Percentiles rank a stretch among this genome's conserved stretches.
Evolutionary conservation across 2,888 invertebrate species (phyloP).

Genomic region (Acrobasis consociella): DNA sequence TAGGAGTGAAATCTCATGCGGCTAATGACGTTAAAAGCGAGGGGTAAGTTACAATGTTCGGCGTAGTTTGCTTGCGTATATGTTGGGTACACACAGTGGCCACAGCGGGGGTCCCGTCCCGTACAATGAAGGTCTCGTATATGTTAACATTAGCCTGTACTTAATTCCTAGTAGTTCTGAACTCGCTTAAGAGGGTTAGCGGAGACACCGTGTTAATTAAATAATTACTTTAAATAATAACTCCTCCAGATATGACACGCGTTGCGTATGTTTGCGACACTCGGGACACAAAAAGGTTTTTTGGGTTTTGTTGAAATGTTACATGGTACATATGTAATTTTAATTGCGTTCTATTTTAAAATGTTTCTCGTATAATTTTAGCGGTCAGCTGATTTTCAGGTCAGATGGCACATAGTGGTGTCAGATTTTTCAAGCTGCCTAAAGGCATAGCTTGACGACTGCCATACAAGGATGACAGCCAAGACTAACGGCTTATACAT

Average conservation of each 20-base stretch:
- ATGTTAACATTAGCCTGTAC: constrained; percentile 79
- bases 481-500: too few relatives aligned
- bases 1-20: constrained; percentile 77
- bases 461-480: too few relatives aligned
- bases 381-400: too few relatives aligned
- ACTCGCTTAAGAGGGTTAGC: constrained; percentile 79
- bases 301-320: not conserved
- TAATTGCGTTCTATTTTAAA: too few relatives aligned
- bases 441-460: too few relatives aligned
- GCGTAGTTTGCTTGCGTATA: constrained; percentile 78
- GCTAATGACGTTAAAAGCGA: constrained; percentile 79
- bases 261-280: not conserved
- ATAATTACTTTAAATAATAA: constrained; percentile 82
- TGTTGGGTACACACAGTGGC: constrained; percentile 48
- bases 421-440: too few relatives aligned
- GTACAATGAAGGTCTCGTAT: constrained; percentile 75
- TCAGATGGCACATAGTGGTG: too few relatives aligned
- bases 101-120: constrained; percentile 65
- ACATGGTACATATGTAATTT: too few relatives aligned
- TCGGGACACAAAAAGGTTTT: not conserved
- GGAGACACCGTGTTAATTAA: constrained; percentile 79
- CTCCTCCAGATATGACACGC: constrained; percentile 42
- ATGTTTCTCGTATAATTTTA: too few relatives aligned
- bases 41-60: constrained; percentile 79
- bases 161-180: constrained; percentile 80